Evolutionary conservation across 2,797 vertebrate genomes (phyloP).

Genomic region (Taenioides sp.): DNA sequence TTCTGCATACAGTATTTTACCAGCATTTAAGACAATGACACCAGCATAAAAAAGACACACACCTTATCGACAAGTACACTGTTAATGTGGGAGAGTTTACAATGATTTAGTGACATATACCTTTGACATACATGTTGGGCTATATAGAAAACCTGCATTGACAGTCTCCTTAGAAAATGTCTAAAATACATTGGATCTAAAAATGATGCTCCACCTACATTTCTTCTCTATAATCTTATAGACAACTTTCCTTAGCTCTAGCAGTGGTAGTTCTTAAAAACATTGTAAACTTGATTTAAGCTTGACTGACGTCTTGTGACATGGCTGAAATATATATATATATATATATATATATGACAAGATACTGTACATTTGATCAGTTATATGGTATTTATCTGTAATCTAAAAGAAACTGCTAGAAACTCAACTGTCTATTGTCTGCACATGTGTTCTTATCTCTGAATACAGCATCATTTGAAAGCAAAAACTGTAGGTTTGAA

Average conservation of each 20-base stretch:
- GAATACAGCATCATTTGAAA: constrained; percentile 48
- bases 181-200: constrained; percentile 6
- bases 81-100: constrained; percentile 29
- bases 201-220: constrained; percentile 30
- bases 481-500: constrained; percentile 28
- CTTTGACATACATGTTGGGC: constrained; percentile 38
- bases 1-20: constrained; percentile 45
- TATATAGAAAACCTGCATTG: constrained; percentile 50
- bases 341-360: constrained; percentile 15
- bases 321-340: constrained; percentile 24
- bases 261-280: constrained; percentile 16
- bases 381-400: constrained; percentile 27
- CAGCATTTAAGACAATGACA: constrained; percentile 52
- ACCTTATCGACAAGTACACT: constrained; percentile 40
- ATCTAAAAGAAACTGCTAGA: constrained; percentile 24
- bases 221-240: constrained; percentile 14
- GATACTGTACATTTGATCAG: constrained; percentile 39
- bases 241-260: constrained; percentile 20
- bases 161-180: constrained; percentile 27
- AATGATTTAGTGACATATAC: constrained; percentile 42
- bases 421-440: constrained; percentile 28
- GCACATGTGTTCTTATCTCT: constrained; percentile 57
- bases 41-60: constrained; percentile 57
- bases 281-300: constrained; percentile 36
- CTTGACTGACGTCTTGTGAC: constrained; percentile 10